A percentile compares a stretch with the other conserved stretches of the same genome.
Conservation (phyloP, 1,140 invertebrate species). For the Heliothis virescens region DNA sequence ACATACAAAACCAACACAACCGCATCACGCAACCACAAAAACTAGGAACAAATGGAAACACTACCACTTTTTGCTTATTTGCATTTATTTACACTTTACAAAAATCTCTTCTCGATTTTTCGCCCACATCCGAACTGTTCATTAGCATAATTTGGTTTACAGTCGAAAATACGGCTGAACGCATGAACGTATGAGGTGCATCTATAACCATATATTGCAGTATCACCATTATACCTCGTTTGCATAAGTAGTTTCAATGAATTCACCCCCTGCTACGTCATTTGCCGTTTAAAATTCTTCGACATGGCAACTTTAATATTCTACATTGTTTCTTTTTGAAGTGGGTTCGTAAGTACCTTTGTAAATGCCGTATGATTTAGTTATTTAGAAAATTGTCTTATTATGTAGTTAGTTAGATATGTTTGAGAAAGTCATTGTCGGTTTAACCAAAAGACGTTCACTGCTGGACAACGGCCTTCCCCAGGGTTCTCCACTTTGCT, state of each 20-base stretch:
- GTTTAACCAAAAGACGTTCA: no score
- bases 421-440: no score
- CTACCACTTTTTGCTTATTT: conserved; percentile 4
- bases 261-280: conserved; percentile 42
- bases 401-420: neutral
- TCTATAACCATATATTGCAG: conserved; percentile 41
- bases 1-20: neutral
- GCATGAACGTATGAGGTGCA: conserved; percentile 26
- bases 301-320: conserved; percentile 28
- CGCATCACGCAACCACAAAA: neutral
- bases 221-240: conserved; percentile 60
- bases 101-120: conserved; percentile 30
- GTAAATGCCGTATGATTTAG: no score
- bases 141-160: conserved; percentile 32
- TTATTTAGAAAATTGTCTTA: neutral
- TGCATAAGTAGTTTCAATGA: conserved; percentile 60
- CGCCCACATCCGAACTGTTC: conserved; percentile 30
- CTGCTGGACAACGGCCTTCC: no score
- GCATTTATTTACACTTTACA: conserved; percentile 15
- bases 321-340: conserved; percentile 31
- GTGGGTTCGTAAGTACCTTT: neutral
- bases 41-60: neutral
- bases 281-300: conserved; percentile 42
- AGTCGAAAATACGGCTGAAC: conserved; percentile 15
- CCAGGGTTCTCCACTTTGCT: no score